Evolutionary conservation across 2,797 vertebrate genomes (phyloP).

Genomic region (Glyptemys insculpta): DNA sequence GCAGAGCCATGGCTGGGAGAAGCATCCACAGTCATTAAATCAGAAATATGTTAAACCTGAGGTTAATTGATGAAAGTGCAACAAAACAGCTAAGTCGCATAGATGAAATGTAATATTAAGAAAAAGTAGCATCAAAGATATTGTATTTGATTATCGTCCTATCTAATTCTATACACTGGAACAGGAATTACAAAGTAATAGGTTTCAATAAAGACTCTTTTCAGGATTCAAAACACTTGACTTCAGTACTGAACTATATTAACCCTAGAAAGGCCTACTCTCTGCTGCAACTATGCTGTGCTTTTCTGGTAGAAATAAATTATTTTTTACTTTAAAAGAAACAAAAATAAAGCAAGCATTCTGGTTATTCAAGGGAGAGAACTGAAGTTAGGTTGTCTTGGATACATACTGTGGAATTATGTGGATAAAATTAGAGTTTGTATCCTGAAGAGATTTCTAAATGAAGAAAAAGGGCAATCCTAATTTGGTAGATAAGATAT

Average conservation of each 20-base stretch:
- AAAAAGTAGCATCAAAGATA: neutral
- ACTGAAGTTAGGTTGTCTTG: neutral
- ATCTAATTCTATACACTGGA: neutral
- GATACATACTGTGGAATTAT: neutral
- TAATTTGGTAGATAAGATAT: neutral
- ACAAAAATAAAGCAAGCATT: neutral
- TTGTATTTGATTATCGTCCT: neutral
- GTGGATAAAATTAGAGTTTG: neutral
- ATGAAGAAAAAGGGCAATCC: neutral
- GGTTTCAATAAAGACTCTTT: neutral
- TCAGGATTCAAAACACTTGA: neutral
- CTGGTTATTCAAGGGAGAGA: neutral
- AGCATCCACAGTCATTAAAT: neutral
- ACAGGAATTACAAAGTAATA: neutral
- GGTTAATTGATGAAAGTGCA: neutral
- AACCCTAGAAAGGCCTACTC: neutral
- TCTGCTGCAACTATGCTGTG: neutral
- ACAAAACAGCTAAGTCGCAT: neutral
- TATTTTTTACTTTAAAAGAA: neutral
- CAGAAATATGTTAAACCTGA: neutral
- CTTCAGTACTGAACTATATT: neutral
- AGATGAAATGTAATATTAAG: neutral
- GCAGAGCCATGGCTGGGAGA: too few relatives aligned
- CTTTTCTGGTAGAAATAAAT: neutral
- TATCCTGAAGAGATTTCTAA: neutral